Conservation (phyloP, 2,113 vertebrate species). For the Pomatorhinus ruficollis region DNA sequence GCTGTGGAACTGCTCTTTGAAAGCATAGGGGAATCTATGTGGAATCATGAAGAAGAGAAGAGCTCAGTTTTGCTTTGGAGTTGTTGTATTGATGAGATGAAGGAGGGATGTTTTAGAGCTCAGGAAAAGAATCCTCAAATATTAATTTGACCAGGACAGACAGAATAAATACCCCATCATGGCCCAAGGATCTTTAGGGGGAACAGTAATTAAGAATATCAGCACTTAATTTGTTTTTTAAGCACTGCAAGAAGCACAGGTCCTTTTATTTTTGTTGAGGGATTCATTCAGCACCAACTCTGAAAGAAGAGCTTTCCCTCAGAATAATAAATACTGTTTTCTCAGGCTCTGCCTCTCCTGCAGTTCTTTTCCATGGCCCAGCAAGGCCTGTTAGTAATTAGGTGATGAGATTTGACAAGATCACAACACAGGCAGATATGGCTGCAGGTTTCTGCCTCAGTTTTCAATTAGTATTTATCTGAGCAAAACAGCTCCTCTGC, state of each 20-base stretch:
- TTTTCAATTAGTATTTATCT: conserved; percentile 69
- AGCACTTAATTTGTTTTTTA: not conserved
- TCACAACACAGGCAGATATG: conserved; percentile 22
- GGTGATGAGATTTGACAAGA: conserved; percentile 60
- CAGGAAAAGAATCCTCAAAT: not conserved
- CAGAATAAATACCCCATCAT: not conserved
- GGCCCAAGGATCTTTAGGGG: not conserved
- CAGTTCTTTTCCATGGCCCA: not conserved
- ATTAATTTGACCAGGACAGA: not conserved
- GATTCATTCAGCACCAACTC: not conserved
- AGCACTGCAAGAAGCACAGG: not conserved
- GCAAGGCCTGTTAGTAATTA: conserved; percentile 36
- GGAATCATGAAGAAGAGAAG: not conserved
- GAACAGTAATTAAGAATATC: not conserved
- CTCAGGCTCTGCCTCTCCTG: not conserved
- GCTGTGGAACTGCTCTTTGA: not conserved
- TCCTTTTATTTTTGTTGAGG: not conserved
- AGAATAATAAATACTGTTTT: conserved; percentile 18
- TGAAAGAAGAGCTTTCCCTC: not conserved
- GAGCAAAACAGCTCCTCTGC: conserved; percentile 47
- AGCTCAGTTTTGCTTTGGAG: not conserved
- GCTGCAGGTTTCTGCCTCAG: conserved; percentile 40
- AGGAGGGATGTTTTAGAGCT: not conserved
- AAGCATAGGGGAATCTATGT: not conserved
- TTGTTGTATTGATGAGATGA: not conserved